A percentile compares a stretch with the other conserved stretches of the same genome.
These are phyloP conservation scores for Salvelinus alpinus DNA, from an alignment of 2,113 vertebrate genomes.

Conservation along the genomic window DNA sequence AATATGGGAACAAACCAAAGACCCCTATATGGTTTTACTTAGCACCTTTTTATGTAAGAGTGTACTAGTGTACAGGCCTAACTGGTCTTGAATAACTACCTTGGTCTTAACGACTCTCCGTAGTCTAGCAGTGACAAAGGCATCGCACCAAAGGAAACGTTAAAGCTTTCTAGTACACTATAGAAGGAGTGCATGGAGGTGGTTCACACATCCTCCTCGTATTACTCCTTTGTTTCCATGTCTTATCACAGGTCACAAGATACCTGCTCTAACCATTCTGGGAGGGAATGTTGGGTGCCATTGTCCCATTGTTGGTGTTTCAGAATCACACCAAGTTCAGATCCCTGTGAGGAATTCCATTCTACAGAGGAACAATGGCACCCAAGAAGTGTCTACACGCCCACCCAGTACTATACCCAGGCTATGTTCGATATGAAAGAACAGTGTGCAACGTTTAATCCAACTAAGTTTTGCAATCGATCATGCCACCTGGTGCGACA, in stretches of 20 bases:
- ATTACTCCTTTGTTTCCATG: neutral
- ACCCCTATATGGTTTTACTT: no score
- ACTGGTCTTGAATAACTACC: neutral
- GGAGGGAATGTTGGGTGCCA: neutral
- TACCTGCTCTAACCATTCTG: conserved; percentile 15
- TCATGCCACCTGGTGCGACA: no score
- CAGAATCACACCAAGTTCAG: neutral
- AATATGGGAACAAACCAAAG: no score
- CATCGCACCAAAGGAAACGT: neutral
- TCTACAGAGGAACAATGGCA: neutral
- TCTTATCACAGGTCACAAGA: conserved; percentile 19
- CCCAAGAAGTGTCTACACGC: neutral
- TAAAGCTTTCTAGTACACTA: neutral
- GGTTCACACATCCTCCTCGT: neutral
- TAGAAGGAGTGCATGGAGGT: neutral
- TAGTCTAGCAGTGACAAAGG: neutral
- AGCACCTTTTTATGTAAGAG: no score
- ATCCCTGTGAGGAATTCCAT: neutral
- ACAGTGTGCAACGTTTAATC: no score
- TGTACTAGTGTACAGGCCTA: no score
- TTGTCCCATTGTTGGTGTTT: neutral
- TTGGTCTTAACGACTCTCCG: neutral
- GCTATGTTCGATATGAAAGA: no score
- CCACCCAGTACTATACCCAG: neutral
- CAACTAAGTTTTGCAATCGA: no score